Base-by-base conservation (phyloP, 2,797 vertebrate genomes). In the Phoeniculus purpureus region DNA sequence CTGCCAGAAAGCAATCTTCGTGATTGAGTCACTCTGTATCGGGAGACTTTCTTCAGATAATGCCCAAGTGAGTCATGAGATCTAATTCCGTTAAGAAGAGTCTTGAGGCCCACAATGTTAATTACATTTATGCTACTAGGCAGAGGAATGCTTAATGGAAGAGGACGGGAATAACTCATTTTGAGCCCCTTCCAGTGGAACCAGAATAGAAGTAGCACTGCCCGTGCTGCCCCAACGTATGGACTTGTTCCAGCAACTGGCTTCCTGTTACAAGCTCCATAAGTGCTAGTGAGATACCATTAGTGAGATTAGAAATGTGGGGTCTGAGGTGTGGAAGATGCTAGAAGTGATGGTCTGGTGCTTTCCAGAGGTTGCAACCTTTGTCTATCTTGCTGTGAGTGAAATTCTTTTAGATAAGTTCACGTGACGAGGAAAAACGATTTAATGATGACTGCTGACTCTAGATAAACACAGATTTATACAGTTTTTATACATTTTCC, bases 61-160 rank as follows among this genome's bases (percentile, higher is more conserved):
- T 97, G 95, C 96, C 96, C 94, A 48, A 97, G 96, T 98, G 97
- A 98, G 94, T 98, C 97, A 98, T 97, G 92, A 92, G 94, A 94
- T 96, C 94, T 97, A 98, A 98, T 98, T 97, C 96, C 70, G 89
- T 97, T 97, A 96, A 98, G 96, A 96, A 96, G 96, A 97, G 96
- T 97, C 97, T 97, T 80, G 96, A 97, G 97, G 96, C 93, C 95
- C 79, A 94, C 93, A 96, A 94, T 96, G 95, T 96, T 98, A 97
- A 98, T 98, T 97, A 98, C 88, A 97, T 98, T 95, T 98, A 97
- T 90, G 89, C 95, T 91, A 75, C 90, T 83, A 90, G 96, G 91
- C 68, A 86, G 74, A 96, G 81, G 96, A 96, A 95, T 93, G 93
- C 70, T 93, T 96, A 96, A 97, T 97, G 96, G 96, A 95, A 93